Percentiles rank a stretch among this genome's conserved stretches.
Conservation (phyloP, 2,888 invertebrate genomes). For the Lissonota sp. region DNA sequence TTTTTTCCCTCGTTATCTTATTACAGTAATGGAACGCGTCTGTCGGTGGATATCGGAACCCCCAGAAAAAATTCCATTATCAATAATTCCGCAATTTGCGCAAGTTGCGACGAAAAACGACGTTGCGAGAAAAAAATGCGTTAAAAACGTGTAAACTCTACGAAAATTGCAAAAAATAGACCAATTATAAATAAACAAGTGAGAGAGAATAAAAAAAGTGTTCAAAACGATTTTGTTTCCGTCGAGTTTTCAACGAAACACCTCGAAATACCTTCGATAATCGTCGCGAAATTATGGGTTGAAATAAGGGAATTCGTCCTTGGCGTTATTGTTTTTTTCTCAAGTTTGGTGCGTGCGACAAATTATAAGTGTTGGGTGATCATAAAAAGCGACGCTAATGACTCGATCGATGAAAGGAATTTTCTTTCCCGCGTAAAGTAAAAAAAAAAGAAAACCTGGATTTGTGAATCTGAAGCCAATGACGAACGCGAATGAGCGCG, state of each 20-base stretch:
- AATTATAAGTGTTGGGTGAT: constrained; percentile 7
- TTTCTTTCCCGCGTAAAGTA: not conserved
- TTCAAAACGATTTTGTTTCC: constrained; percentile 13
- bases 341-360: not conserved
- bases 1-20: constrained; percentile 70
- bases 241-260: constrained; percentile 6
- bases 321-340: not conserved
- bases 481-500: constrained; percentile 51
- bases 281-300: constrained; percentile 44
- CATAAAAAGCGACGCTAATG: not conserved
- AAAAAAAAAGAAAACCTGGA: not conserved
- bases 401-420: not conserved
- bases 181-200: constrained; percentile 25
- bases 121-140: constrained; percentile 71
- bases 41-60: constrained; percentile 69
- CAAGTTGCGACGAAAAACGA: constrained; percentile 49
- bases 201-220: constrained; percentile 25
- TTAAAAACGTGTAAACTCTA: constrained; percentile 11
- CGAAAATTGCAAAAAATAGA: constrained; percentile 4
- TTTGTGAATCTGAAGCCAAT: constrained; percentile 1
- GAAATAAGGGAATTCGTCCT: constrained; percentile 8
- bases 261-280: not conserved
- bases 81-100: constrained; percentile 23
- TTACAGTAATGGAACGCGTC: constrained; percentile 80
- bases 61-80: constrained; percentile 67